Base-by-base conservation (phyloP, 2,113 vertebrate species). In the Struthio camelus region DNA sequence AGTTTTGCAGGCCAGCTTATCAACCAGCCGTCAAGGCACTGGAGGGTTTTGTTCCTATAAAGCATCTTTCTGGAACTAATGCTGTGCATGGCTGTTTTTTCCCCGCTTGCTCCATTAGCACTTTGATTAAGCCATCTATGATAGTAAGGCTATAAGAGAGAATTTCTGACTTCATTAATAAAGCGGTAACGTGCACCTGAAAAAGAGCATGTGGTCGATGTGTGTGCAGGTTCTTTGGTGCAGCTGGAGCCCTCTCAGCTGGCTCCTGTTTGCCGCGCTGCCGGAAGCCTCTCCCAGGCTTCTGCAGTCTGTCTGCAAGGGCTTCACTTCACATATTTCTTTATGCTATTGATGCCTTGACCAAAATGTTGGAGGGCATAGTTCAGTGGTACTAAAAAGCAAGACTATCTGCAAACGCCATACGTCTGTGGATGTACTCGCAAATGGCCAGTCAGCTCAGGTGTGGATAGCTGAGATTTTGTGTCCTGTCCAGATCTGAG, bases 51-150 rank as follows among this genome's bases (percentile, higher is more conserved):
- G 56, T 58, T 71, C 38, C 86, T 93, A 73, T 90, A 73, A 97
- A 94, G 83, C 50, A 56, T 77, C 58, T 20, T 9, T 69, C 64
- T 67, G 75, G 34, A 89, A 80, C 42, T n/a, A 65, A 61, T 7
- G 3, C 81, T 91, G 6, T 0, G 0, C 1, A 1, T 64, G 75
- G 46, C 86, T 90, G 22, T 64, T 78, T 66, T 90, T 58, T 88
- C 67, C 86, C 44, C 30, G 11, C 90, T 96, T 93, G 92, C 90
- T 93, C 85, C 40, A 23, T 86, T 86, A 79, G 72, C 75, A 87
- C 85, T 58, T 81, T 90, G 51, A 93, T 95, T 93, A 93, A 94
- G 15, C 83, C 91, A 86, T 93, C 92, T 96, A 64, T 58, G 90
- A 59, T 54, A 65, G 34, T 77, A 65, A 50, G 65, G 50, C 62